These are phyloP conservation scores for Panopea generosa DNA, from an alignment of 2,888 invertebrate genomes.

Conservation along the genomic window DNA sequence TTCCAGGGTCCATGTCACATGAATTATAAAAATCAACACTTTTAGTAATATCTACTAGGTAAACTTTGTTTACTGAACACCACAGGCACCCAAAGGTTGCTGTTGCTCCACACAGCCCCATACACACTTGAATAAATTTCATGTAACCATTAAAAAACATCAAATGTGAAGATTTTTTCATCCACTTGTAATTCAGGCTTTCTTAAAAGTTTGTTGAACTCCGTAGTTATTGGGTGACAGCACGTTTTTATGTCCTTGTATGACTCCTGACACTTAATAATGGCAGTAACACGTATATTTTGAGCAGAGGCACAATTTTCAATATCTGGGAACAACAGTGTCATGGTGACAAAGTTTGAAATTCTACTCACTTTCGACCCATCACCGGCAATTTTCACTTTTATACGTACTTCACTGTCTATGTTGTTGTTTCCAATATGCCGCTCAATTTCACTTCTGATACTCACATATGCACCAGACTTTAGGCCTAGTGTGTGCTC, in stretches of 20 bases:
- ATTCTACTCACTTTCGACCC: constrained; percentile 17
- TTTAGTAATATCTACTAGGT: background rate
- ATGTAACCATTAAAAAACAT: constrained; percentile 24
- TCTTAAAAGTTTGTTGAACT: background rate
- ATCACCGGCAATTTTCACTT: constrained; percentile 14
- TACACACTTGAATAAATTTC: constrained; percentile 27
- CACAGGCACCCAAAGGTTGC: constrained; percentile 27
- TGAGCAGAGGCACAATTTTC: background rate
- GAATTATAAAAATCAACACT: too few species aligned
- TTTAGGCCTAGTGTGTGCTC: constrained; percentile 7
- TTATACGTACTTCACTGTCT: background rate
- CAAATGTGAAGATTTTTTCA: background rate
- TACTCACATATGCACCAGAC: constrained; percentile 6
- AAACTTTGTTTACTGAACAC: constrained; percentile 22
- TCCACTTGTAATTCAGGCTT: background rate
- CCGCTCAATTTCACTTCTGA: background rate
- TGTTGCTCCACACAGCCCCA: constrained; percentile 20
- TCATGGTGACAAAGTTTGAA: constrained; percentile 13
- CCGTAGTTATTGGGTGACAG: too few species aligned
- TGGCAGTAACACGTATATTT: background rate
- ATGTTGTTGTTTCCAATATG: background rate
- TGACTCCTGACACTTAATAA: background rate
- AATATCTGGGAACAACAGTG: constrained; percentile 4
- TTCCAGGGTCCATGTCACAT: too few species aligned
- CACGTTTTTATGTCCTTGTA: too few species aligned